Conservation (phyloP, 2,888 invertebrate species). For the Leucania comma region DNA sequence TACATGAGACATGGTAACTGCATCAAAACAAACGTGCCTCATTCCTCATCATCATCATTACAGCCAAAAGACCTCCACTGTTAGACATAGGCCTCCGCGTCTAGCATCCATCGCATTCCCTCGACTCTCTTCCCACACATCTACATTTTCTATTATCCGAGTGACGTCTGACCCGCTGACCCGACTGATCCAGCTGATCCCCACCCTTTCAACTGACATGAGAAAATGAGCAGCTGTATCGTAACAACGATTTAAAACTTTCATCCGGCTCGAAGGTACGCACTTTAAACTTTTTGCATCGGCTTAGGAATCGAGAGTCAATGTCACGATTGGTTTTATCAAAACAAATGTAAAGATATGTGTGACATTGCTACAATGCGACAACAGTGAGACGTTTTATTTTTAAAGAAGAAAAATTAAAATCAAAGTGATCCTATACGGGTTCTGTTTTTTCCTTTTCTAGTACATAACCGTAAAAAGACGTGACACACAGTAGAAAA, state of each 20-base stretch:
- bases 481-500: too few relatives aligned
- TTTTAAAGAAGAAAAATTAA: too few relatives aligned
- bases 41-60: too few relatives aligned
- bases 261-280: constrained; percentile 3
- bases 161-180: background rate
- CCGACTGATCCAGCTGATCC: constrained; percentile 14
- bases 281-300: constrained; percentile 21
- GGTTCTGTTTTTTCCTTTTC: too few relatives aligned
- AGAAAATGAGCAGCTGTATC: constrained; percentile 33
- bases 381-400: too few relatives aligned
- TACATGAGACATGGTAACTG: too few relatives aligned
- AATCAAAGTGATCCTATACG: too few relatives aligned
- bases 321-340: background rate
- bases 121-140: background rate
- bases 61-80: too few relatives aligned
- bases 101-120: too few relatives aligned
- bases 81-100: too few relatives aligned
- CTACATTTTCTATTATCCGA: constrained; percentile 12
- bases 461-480: too few relatives aligned
- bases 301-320: constrained; percentile 6
- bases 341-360: background rate
- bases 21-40: too few relatives aligned
- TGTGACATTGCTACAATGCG: background rate
- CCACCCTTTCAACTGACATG: constrained; percentile 36
- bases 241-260: constrained; percentile 38